Percentiles rank a stretch among this genome's conserved stretches.
Conservation (phyloP, 2,113 vertebrate genomes). For the Sinocyclocheilus anophthalmus region DNA sequence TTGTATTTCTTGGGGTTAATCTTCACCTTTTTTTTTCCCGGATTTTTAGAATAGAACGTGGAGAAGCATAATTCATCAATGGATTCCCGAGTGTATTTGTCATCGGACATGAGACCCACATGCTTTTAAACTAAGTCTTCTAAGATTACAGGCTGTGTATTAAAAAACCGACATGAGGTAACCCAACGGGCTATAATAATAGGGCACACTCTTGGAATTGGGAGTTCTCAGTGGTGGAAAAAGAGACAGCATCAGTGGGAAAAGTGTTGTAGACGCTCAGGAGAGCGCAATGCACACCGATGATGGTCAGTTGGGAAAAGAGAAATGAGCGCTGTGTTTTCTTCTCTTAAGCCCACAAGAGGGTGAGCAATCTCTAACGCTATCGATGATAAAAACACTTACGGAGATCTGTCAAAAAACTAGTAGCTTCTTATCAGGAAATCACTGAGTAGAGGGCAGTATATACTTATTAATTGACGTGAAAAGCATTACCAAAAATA, state of each 20-base stretch:
- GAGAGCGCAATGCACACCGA: not conserved
- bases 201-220: not conserved
- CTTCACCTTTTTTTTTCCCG: not conserved
- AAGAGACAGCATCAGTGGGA: too few species aligned
- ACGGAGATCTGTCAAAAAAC: not conserved
- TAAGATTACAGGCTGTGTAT: not conserved
- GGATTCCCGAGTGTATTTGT: not conserved
- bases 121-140: not conserved
- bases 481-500: too few species aligned
- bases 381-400: not conserved
- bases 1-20: conserved; percentile 14
- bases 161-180: not conserved
- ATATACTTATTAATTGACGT: too few species aligned
- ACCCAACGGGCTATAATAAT: not conserved
- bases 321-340: not conserved
- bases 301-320: not conserved
- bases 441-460: not conserved
- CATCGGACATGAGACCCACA: not conserved
- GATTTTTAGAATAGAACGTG: conserved; percentile 32
- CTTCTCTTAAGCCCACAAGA: conserved; percentile 56
- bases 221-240: too few species aligned
- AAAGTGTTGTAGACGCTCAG: conserved; percentile 22
- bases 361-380: conserved; percentile 59
- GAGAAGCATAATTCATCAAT: conserved; percentile 33
- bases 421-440: not conserved